Evolutionary conservation across 2,113 vertebrate genomes (phyloP).

Genomic region (Tringa solitaria): DNA sequence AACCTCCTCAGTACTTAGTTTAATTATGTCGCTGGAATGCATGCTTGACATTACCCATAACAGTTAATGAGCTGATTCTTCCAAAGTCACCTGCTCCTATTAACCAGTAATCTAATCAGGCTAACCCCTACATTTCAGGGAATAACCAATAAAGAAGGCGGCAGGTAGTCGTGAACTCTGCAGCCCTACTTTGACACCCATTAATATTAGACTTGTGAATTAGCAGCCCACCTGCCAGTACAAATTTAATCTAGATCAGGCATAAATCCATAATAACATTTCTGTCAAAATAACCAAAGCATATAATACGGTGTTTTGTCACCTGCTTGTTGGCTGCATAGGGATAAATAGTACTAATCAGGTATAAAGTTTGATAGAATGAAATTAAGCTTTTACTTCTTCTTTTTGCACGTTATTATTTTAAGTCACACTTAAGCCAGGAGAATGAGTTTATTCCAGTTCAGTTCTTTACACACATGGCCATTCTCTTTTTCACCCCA

Average conservation of each 20-base stretch:
- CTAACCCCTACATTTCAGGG: neutral
- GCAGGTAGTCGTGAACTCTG: neutral
- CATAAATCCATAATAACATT: neutral
- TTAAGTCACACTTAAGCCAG: neutral
- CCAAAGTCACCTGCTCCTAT: slow-evolving; percentile 9
- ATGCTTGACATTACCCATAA: neutral
- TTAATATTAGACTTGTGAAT: neutral
- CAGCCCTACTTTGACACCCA: neutral
- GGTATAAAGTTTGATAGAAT: neutral
- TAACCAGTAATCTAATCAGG: neutral
- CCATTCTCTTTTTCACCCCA: neutral
- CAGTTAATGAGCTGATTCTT: slow-evolving; percentile 36
- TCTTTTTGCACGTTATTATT: neutral
- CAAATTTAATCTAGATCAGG: neutral
- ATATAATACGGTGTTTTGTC: neutral
- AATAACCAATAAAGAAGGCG: neutral
- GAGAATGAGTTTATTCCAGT: neutral
- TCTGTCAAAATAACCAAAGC: neutral
- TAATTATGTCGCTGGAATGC: slow-evolving; percentile 27
- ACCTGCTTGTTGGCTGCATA: neutral
- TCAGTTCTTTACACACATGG: neutral
- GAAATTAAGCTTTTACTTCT: neutral
- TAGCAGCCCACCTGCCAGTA: neutral
- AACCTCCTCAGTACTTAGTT: neutral
- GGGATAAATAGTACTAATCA: neutral